Evolutionary conservation across 2,888 invertebrate species (phyloP).

Genomic region (Agrochola lota): DNA sequence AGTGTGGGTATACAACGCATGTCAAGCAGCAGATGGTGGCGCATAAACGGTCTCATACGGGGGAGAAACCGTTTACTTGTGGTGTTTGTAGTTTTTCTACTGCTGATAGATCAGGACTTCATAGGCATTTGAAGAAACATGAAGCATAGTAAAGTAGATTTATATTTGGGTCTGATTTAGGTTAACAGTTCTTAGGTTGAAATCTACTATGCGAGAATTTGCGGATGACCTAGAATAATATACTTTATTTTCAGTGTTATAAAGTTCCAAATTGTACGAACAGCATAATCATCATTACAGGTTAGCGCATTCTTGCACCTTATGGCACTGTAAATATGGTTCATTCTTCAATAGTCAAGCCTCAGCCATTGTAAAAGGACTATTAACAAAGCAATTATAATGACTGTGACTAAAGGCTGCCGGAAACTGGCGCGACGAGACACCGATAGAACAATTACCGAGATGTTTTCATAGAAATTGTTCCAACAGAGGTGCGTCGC

Average conservation of each 20-base stretch:
- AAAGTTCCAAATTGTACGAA: not conserved
- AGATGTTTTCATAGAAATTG: too few species aligned
- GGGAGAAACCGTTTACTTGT: slow-evolving; percentile 43
- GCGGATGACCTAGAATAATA: not conserved
- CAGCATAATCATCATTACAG: not conserved
- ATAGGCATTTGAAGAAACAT: slow-evolving; percentile 52
- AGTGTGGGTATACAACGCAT: slow-evolving; percentile 52
- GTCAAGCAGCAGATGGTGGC: slow-evolving; percentile 40
- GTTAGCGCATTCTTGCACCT: not conserved
- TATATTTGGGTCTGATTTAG: slow-evolving; percentile 5
- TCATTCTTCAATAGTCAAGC: not conserved
- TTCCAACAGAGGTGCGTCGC: too few species aligned
- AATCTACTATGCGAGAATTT: not conserved
- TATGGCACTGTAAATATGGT: not conserved
- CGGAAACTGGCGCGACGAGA: too few species aligned
- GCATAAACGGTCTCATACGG: slow-evolving; percentile 36
- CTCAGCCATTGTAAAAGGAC: not conserved
- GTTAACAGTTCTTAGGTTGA: not conserved
- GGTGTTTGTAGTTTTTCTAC: slow-evolving; percentile 41
- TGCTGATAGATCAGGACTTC: not conserved
- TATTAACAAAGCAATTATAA: not conserved
- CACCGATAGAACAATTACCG: too few species aligned
- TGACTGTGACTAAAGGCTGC: not conserved
- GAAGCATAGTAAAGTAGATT: not conserved
- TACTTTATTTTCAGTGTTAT: not conserved